Conservation (phyloP, 2,113 vertebrate genomes). For the Urocolius indicus region DNA sequence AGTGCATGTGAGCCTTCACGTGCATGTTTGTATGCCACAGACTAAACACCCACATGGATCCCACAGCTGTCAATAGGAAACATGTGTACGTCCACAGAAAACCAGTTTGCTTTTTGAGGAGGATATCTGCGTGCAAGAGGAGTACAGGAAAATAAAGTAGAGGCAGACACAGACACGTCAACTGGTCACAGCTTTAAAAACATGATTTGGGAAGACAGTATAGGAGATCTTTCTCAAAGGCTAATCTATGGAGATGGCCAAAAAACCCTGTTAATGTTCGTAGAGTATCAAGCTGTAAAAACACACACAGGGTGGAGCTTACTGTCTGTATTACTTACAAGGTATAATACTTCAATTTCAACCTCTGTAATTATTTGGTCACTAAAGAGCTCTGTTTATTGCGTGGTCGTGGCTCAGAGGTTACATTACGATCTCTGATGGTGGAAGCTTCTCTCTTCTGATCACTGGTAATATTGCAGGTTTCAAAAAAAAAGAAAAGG, state of each 20-base stretch:
- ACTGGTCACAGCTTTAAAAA: not conserved
- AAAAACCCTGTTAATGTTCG: not conserved
- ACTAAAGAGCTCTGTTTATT: not conserved
- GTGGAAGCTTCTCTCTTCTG: not conserved
- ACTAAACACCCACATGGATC: not conserved
- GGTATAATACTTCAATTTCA: not conserved
- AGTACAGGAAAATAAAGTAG: not conserved
- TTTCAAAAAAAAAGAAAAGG: not conserved
- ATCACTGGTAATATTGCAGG: not conserved
- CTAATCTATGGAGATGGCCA: not conserved
- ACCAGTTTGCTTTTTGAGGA: not conserved
- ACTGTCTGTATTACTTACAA: not conserved
- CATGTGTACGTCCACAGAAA: not conserved
- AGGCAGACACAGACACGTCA: not conserved
- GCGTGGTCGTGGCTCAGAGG: not conserved
- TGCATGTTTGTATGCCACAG: not conserved
- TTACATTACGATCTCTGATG: not conserved
- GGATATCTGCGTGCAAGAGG: not conserved
- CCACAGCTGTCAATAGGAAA: slow-evolving; percentile 36
- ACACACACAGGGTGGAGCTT: not conserved
- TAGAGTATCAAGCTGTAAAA: not conserved
- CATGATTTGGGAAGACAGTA: not conserved
- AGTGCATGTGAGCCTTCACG: not conserved
- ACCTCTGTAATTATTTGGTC: not conserved
- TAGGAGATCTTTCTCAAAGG: not conserved